Base-by-base conservation (phyloP, 2,113 vertebrate genomes). In the Sebastes fasciatus region DNA sequence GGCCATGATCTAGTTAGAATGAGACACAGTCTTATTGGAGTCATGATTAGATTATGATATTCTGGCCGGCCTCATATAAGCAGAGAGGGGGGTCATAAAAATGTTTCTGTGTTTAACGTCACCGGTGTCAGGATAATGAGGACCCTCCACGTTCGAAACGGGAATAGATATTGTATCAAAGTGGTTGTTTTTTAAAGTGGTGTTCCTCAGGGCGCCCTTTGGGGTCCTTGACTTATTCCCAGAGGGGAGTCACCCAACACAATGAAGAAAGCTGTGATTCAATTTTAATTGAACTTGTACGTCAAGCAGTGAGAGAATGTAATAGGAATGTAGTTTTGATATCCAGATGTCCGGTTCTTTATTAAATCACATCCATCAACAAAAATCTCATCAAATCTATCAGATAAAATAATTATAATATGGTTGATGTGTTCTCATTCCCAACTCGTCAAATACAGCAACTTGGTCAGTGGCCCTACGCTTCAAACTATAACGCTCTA, bases 11-110 rank as follows among this genome's bases (percentile, higher is more conserved):
- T 84, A 55, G 83, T 90, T 83, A 91, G 72, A 79, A 49, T 43
- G 79, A 88, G 83, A 82, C 77, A 67, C 51, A 46, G 73, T 68
- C 51, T 79, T 82, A 83, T 65, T 86, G 77, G 72, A 88, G 85
- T 45, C 68, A 14, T 79, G 82, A 89, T 90, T 86, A 63, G 83
- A 89, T 89, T 83, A 84, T 5, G 77, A 79, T 90, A 55, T 80
- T 91, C 90, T 82, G 75, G 77, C 80, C 80, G 84, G 86, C 77
- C 74, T 82, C 74, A 48, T 80, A 54, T 75, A 21, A 26, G 21
- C 58, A 67, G 43, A 40, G 67, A 21, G 55, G 23, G 21, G 76
- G 21, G 17, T 69, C 57, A 82, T 89, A 70, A 84, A 88, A 77
- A 74, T 48, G 52, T 72, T 82, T 69, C 45, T 75, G 57, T 81